Conservation (phyloP, 35 echinoderm and acorn worm species). For the Holothuria glaberrima region DNA sequence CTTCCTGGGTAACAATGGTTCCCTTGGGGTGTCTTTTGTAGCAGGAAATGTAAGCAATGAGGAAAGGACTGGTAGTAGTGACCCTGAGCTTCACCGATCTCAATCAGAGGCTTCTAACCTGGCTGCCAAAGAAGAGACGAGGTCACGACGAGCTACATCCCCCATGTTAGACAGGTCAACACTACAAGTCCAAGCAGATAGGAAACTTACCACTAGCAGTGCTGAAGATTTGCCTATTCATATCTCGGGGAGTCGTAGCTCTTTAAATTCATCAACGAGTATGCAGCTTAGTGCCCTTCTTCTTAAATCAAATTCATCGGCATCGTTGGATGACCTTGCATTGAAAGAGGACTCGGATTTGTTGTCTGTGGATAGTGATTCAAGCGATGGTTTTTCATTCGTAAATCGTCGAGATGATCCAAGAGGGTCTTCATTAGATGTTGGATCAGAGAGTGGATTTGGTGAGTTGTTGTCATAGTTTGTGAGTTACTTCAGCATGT, state of each 20-base stretch:
- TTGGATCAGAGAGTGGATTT: slow-evolving; percentile 85
- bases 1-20: not conserved
- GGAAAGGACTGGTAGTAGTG: not conserved
- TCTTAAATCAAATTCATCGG: slow-evolving; percentile 59
- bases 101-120: slow-evolving; percentile 36
- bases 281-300: slow-evolving; percentile 55
- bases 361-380: slow-evolving; percentile 88
- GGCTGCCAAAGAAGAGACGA: not conserved
- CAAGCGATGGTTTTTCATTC: slow-evolving; percentile 85
- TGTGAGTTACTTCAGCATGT: not conserved
- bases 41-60: not conserved
- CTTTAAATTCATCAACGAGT: slow-evolving; percentile 16
- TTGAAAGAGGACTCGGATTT: slow-evolving; percentile 72
- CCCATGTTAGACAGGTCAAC: not conserved
- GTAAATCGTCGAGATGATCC: slow-evolving; percentile 31
- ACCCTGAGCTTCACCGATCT: slow-evolving; percentile 12
- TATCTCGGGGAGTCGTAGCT: slow-evolving; percentile 40
- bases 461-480: slow-evolving; percentile 61
- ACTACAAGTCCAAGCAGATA: not conserved
- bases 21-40: not conserved
- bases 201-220: not conserved
- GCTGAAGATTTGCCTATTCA: not conserved
- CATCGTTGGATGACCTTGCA: slow-evolving; percentile 71
- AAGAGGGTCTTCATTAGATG: slow-evolving; percentile 50
- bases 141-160: slow-evolving; percentile 25